Conservation (phyloP, 2,113 vertebrate genomes). For the Heterochromis multidens region DNA sequence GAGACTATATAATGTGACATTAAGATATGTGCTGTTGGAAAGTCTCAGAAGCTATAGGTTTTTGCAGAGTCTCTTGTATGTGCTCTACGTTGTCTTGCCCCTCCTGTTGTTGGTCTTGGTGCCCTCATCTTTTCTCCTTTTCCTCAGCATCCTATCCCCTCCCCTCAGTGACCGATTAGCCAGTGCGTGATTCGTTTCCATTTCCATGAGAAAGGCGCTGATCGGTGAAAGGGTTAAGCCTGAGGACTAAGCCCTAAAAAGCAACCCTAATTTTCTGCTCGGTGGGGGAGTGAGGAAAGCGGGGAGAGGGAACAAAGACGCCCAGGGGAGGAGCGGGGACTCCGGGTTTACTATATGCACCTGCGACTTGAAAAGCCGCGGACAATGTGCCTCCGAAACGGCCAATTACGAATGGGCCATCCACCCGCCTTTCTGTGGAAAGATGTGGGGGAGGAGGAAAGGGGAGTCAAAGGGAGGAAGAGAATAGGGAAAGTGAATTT, state of each 20-base stretch:
- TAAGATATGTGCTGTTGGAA: neutral
- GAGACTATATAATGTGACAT: neutral
- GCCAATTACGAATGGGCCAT: constrained; percentile 77
- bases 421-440: constrained; percentile 67
- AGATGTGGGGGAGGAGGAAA: constrained; percentile 11
- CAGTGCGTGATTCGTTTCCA: constrained; percentile 61
- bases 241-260: constrained; percentile 59
- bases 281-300: constrained; percentile 70
- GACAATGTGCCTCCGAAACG: constrained; percentile 80
- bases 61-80: neutral
- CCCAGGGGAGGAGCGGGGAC: constrained; percentile 74
- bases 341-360: constrained; percentile 81
- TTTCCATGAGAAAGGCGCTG: constrained; percentile 80
- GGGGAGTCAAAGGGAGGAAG: neutral
- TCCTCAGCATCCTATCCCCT: constrained; percentile 42
- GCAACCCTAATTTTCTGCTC: constrained; percentile 72
- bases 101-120: constrained; percentile 4
- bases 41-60: neutral
- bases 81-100: neutral
- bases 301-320: constrained; percentile 76
- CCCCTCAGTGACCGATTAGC: constrained; percentile 78
- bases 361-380: constrained; percentile 79
- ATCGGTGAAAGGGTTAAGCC: constrained; percentile 82
- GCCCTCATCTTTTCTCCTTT: neutral
- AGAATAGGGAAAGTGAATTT: constrained; percentile 60